These are phyloP conservation scores for Pollenia amentaria DNA, from an alignment of 2,888 invertebrate genomes.

Conservation along the genomic window DNA sequence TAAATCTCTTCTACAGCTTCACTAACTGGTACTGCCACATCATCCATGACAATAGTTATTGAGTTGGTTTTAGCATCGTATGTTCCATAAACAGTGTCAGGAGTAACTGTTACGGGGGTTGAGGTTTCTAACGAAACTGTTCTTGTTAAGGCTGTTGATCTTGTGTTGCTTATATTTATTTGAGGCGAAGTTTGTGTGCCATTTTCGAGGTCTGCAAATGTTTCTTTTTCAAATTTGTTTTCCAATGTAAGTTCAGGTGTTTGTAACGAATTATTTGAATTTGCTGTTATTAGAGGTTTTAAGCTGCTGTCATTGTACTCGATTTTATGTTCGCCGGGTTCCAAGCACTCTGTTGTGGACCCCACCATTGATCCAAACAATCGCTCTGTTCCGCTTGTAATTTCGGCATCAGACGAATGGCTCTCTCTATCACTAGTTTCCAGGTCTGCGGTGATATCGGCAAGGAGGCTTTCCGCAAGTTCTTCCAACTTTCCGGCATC, in stretches of 20 bases:
- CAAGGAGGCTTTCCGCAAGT: slow-evolving; percentile 92
- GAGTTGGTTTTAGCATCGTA: slow-evolving; percentile 90
- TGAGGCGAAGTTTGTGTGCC: neutral
- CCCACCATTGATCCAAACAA: slow-evolving; percentile 92
- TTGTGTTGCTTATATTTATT: slow-evolving; percentile 84
- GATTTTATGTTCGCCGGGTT: slow-evolving; percentile 87
- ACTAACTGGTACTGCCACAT: slow-evolving; percentile 86
- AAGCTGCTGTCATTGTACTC: slow-evolving; percentile 85
- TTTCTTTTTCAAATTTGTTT: slow-evolving; percentile 58
- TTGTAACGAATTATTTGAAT: slow-evolving; percentile 43
- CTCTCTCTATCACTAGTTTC: slow-evolving; percentile 87
- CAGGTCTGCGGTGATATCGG: slow-evolving; percentile 90
- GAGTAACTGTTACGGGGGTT: slow-evolving; percentile 75
- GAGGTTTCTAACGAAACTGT: slow-evolving; percentile 14
- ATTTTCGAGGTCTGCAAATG: slow-evolving; percentile 64
- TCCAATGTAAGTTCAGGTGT: slow-evolving; percentile 55
- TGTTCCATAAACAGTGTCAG: slow-evolving; percentile 89
- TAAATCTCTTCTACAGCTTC: slow-evolving; percentile 85
- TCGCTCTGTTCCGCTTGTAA: slow-evolving; percentile 85
- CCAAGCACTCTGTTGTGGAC: slow-evolving; percentile 93
- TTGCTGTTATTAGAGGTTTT: slow-evolving; percentile 71
- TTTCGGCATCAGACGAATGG: slow-evolving; percentile 87
- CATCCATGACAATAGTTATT: slow-evolving; percentile 89
- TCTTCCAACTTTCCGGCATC: slow-evolving; percentile 91
- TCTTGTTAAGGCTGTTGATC: slow-evolving; percentile 78